phyloP scores from a whole-genome alignment of 2,888 invertebrate species.

The Lamellibrachia columna region DNA sequence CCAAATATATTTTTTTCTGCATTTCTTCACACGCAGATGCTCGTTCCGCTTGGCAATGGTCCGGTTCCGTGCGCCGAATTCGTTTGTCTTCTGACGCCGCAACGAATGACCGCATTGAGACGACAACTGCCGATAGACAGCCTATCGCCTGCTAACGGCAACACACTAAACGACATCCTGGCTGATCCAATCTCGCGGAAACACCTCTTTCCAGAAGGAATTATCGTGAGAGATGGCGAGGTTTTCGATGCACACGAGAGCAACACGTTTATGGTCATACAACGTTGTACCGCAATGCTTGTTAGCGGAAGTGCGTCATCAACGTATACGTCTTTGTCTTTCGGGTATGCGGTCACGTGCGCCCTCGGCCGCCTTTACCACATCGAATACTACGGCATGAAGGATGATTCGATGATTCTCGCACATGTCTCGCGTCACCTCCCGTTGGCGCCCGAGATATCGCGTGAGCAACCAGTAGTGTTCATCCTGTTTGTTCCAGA shows the following conservation, averaged over 20 bases:
- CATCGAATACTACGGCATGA: not conserved
- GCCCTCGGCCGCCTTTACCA: not conserved
- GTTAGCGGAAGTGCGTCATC: conserved; percentile 9
- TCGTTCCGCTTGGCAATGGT: not conserved
- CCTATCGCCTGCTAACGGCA: not conserved
- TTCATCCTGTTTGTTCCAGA: not conserved
- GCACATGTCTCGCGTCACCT: not conserved
- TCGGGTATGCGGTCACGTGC: not conserved
- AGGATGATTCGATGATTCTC: not conserved
- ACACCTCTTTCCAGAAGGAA: not conserved
- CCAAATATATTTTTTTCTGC: not conserved
- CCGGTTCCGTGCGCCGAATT: not conserved
- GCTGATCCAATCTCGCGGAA: not conserved
- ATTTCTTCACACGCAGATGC: not conserved
- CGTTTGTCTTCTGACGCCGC: not conserved
- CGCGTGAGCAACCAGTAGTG: not conserved
- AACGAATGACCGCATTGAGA: not conserved
- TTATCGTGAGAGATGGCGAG: not conserved
- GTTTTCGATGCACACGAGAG: not conserved
- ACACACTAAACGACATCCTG: not conserved
- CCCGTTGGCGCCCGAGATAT: not conserved
- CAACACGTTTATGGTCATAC: not conserved
- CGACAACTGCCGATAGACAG: not conserved
- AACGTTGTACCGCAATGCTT: not conserved
- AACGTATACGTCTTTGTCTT: not conserved